Evolutionary conservation across 2,797 vertebrate genomes (phyloP), one percentile per base, ranked within the genome.

Genomic region (Cygnus olor): DNA sequence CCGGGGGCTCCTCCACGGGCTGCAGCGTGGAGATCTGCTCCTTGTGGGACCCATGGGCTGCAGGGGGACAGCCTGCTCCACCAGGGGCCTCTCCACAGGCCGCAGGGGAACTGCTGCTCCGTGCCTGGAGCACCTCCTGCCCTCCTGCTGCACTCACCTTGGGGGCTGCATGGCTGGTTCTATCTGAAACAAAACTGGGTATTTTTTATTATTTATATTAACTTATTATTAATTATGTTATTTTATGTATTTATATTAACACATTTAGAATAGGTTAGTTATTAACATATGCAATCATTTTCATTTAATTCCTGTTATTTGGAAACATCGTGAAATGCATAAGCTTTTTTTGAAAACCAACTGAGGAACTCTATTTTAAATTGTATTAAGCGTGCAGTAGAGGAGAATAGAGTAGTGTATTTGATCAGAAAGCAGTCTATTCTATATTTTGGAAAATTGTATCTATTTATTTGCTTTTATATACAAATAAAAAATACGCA

Each of bases 361-460:
- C 32, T 21, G 18, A 79, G 84, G 49, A 3, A 34, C 11, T 34
- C 42, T 80, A 86, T 45, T 90, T 89, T 58, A 84, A 82, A 70
- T 80, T 80, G 42, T 58, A 45, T 28, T 49, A 36, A 90, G 40
- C 11, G 6, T 14, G 8, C 38, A 91, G 2, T 70, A 73, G 72
- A 90, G 56, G 38, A 60, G 27, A 94, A 42, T 8, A 80, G 25
- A 27, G 8, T 64, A 68, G 14, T 36, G 38, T 53, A 47, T 51
- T 77, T 54, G 58, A 53, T 86, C 45, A 90, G 84, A 80, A 79
- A 27, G 30, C 40, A 21, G 13, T 82, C 63, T 95, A 80, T 81
- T 96, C 89, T 83, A 90, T 92, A 89, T 87, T 93, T 71, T 90
- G 68, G 60, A 66, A 94, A 91, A 91, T 77, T 2, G 1, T 85